These are phyloP conservation scores for Oncorhynchus nerka DNA, from an alignment of 2,113 vertebrate species.

Conservation along the genomic window DNA sequence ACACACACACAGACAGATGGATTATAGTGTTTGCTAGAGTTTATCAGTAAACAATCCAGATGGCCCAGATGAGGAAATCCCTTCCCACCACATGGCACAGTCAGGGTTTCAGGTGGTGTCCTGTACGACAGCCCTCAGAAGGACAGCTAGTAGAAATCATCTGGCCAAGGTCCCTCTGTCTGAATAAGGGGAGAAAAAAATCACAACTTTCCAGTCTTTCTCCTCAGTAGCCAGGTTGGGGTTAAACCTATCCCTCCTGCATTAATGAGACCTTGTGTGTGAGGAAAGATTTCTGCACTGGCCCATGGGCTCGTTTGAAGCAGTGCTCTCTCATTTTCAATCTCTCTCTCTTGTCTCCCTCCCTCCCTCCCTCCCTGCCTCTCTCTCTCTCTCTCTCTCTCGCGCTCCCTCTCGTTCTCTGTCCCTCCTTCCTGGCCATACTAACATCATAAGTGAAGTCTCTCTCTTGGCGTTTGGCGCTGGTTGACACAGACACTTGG, in stretches of 20 bases:
- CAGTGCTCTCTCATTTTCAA: slow-evolving; percentile 46
- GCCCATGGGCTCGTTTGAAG: slow-evolving; percentile 67
- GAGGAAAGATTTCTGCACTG: slow-evolving; percentile 51
- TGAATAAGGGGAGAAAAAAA: too few species aligned
- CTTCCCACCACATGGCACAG: slow-evolving; percentile 11
- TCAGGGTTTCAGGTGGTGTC: slow-evolving; percentile 12
- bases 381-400: too few species aligned
- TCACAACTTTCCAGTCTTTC: neutral
- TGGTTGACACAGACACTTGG: slow-evolving; percentile 68
- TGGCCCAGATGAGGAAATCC: slow-evolving; percentile 17
- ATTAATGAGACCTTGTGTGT: slow-evolving; percentile 62
- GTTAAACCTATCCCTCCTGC: slow-evolving; percentile 61
- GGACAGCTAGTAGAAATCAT: neutral
- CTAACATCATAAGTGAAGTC: slow-evolving; percentile 43
- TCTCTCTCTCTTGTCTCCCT: slow-evolving; percentile 4
- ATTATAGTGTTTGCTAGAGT: slow-evolving; percentile 17
- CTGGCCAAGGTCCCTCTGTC: neutral
- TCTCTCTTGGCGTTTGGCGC: slow-evolving; percentile 26
- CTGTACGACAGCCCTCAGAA: neutral
- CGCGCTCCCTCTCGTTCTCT: slow-evolving; percentile 9
- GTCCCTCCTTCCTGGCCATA: slow-evolving; percentile 22
- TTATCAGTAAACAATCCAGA: slow-evolving; percentile 39
- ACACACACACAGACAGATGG: slow-evolving; percentile 2
- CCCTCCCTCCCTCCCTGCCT: neutral
- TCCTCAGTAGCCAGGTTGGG: slow-evolving; percentile 8